Evolutionary conservation across 1,140 invertebrate species (phyloP), one percentile per base, ranked within the genome.

Genomic region (Thalassaphorura encarpata): DNA sequence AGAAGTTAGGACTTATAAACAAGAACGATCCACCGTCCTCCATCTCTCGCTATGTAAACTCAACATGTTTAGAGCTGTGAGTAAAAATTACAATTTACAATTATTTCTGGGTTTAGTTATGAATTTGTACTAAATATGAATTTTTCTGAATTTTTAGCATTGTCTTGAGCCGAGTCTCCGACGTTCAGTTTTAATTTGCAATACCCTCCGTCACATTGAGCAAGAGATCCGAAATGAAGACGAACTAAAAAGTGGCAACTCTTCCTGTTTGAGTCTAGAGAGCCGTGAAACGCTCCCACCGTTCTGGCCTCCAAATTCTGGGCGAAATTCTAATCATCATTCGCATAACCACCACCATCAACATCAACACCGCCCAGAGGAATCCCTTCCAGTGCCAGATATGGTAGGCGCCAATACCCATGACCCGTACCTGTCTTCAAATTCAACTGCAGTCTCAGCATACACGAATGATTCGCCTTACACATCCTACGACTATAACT

Each of bases 31-130:
- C 60, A 86, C 88, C 63, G 87, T 95, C 62, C 81, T 94, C 65
- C 91, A 93, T 68, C 80, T 94, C 41, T 93, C 89, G 49, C 89
- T 94, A 81, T 84, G 85, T 69, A 97, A 97, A 73, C 74, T 97
- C 54, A 86, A 86, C 52, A 56, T 50, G 23, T 65, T 62, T 51
- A 43, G 63, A 62, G 58, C 60, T 18, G 63, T 65, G 60, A 57
- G 63, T 29, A 29, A 46, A 19, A 13, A 27, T 31, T 36, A 16
- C 21, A 47, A 13, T 47, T 24, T 47, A 13, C n/a, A 13, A 43
- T 13, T 13, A 8, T 43, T 43, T 16, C 8, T 8, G 19, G 19
- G 8, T 11, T n/a, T 36, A 36, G n/a, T 36, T n/a, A 11, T 36
- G 33, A 31, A 29, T 31, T 50, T 15, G 8, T 23, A 24, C 24